Conservation (phyloP, 2,888 invertebrate genomes). For the Micropterix aruncella region DNA sequence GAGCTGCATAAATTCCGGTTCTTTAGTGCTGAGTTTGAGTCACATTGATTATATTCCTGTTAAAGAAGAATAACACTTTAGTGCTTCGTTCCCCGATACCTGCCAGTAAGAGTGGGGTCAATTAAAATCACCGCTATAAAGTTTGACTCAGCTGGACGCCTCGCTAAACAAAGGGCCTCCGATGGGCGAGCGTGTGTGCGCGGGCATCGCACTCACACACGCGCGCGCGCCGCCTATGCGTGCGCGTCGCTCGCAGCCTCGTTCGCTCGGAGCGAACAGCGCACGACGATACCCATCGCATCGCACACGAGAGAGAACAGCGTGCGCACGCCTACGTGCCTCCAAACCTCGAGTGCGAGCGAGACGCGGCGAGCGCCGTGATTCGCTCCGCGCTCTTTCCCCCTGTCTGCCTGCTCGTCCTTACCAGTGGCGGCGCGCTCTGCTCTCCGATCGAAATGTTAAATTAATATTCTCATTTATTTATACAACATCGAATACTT, state of each 20-base stretch:
- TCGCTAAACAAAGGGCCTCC: not conserved
- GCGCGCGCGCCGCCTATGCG: not conserved
- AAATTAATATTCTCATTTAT: too few relatives aligned
- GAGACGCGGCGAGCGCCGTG: not conserved
- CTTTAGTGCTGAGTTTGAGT: too few relatives aligned
- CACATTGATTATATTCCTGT: too few relatives aligned
- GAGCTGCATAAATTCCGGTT: too few relatives aligned
- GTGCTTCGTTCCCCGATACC: too few relatives aligned
- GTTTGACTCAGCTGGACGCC: not conserved
- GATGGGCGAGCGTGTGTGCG: not conserved
- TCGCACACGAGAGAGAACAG: too few relatives aligned
- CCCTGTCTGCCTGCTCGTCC: not conserved
- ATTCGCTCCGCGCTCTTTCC: not conserved
- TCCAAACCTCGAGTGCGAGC: not conserved
- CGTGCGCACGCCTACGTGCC: not conserved
- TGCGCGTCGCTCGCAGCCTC: not conserved
- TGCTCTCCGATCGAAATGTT: too few relatives aligned
- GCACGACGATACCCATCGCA: not conserved
- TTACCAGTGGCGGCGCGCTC: not conserved
- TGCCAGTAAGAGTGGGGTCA: too few relatives aligned
- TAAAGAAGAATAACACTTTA: too few relatives aligned
- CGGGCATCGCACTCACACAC: not conserved
- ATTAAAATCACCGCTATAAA: not conserved
- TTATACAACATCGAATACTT: too few relatives aligned
- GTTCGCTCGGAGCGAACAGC: too few relatives aligned